Conservation (phyloP, 1,140 invertebrate genomes). For the Sycobia sp. region DNA sequence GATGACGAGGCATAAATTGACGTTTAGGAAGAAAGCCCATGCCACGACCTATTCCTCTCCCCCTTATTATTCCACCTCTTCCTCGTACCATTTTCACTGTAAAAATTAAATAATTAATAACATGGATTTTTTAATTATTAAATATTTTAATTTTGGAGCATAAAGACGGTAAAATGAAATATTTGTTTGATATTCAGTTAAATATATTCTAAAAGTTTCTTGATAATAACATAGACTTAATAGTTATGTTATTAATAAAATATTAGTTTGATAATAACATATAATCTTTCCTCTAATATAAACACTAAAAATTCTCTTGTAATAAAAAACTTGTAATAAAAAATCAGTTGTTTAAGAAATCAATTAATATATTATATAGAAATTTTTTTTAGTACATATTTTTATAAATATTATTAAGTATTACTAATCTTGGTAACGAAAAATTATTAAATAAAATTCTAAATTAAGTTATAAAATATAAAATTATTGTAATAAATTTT, state of each 20-base stretch:
- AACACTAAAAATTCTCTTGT: too few species aligned
- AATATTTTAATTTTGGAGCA: neutral
- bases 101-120: neutral
- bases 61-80: slow-evolving; percentile 65
- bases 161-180: neutral
- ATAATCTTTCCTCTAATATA: too few species aligned
- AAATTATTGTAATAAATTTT: too few species aligned
- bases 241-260: too few species aligned
- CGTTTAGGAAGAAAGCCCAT: slow-evolving; percentile 70
- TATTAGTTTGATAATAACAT: neutral
- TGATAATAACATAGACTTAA: too few species aligned
- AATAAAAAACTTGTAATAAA: too few species aligned
- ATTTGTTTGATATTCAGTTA: too few species aligned
- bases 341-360: too few species aligned
- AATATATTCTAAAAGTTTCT: neutral
- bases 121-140: neutral
- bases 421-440: too few species aligned
- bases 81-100: slow-evolving; percentile 61
- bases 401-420: neutral
- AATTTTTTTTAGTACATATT: neutral
- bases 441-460: too few species aligned
- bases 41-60: slow-evolving; percentile 73
- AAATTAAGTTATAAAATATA: too few species aligned
- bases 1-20: slow-evolving; percentile 81
- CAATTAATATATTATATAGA: too few species aligned